Evolutionary conservation across 2,113 vertebrate genomes (phyloP).

Genomic region (Myiopsitta monachus): DNA sequence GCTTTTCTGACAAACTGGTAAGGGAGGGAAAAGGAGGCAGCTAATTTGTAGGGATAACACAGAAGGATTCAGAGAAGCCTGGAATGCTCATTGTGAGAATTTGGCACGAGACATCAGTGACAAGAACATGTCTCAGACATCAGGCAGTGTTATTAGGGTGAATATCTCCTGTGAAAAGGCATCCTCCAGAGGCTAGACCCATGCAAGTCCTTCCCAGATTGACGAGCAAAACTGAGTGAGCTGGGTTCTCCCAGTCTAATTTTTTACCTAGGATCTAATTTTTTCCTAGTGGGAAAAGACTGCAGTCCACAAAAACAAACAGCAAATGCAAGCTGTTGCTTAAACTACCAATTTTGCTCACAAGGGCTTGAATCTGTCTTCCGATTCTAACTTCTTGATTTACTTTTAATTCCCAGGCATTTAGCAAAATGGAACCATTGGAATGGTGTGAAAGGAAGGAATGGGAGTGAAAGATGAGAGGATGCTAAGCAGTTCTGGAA

Average conservation of each 20-base stretch:
- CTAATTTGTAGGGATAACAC: background rate
- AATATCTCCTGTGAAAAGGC: background rate
- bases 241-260: background rate
- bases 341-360: background rate
- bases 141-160: background rate
- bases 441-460: background rate
- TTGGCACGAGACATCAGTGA: background rate
- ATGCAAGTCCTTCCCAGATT: background rate
- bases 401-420: background rate
- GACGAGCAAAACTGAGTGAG: background rate
- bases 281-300: accelerated
- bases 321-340: background rate
- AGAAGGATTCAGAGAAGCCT: background rate
- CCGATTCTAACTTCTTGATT: background rate
- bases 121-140: background rate
- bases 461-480: background rate
- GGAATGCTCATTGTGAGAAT: background rate
- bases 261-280: background rate
- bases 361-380: background rate
- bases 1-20: background rate
- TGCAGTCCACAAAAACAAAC: background rate
- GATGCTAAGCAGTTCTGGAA: background rate
- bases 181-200: background rate
- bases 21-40: background rate
- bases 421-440: background rate